A percentile compares a stretch with the other conserved stretches of the same genome.
phyloP scores from a whole-genome alignment of 2,113 vertebrate species.

The Scophthalmus maximus region DNA sequence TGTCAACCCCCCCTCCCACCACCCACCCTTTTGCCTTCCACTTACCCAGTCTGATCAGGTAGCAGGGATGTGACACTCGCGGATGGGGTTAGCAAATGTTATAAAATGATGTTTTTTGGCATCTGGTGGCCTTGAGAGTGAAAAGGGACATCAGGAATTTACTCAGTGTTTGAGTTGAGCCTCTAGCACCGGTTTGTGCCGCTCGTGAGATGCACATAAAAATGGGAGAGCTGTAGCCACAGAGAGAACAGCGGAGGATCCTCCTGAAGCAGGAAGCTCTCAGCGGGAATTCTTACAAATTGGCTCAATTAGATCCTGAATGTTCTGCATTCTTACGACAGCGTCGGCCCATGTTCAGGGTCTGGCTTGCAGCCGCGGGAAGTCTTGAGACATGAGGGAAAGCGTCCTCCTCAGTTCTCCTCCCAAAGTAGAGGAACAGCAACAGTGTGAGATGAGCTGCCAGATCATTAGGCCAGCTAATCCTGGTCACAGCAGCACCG shows the following conservation, averaged over 20 bases:
- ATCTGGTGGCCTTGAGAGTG: conserved; percentile 49
- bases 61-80: conserved; percentile 59
- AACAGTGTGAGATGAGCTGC: conserved; percentile 57
- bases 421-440: conserved; percentile 52
- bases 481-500: conserved; percentile 76
- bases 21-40: conserved; percentile 44
- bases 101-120: conserved; percentile 63
- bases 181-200: conserved; percentile 3
- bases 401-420: conserved; percentile 39
- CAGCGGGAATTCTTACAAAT: conserved; percentile 70
- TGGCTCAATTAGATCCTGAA: conserved; percentile 67
- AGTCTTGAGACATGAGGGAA: conserved; percentile 47
- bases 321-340: conserved; percentile 33
- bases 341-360: conserved; percentile 46
- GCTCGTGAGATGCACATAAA: conserved; percentile 43
- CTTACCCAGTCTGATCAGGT: conserved; percentile 64
- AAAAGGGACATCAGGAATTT: conserved; percentile 56
- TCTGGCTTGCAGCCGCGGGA: conserved; percentile 53
- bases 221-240: conserved; percentile 20
- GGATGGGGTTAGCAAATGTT: conserved; percentile 71
- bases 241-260: conserved; percentile 43
- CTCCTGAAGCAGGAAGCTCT: conserved; percentile 43
- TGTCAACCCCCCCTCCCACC: conserved; percentile 66
- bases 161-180: conserved; percentile 33
- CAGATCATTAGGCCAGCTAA: conserved; percentile 82